A percentile compares a stretch with the other conserved stretches of the same genome.
Evolutionary conservation across 2,888 invertebrate genomes (phyloP).

Genomic region (Pilophorus perplexus): DNA sequence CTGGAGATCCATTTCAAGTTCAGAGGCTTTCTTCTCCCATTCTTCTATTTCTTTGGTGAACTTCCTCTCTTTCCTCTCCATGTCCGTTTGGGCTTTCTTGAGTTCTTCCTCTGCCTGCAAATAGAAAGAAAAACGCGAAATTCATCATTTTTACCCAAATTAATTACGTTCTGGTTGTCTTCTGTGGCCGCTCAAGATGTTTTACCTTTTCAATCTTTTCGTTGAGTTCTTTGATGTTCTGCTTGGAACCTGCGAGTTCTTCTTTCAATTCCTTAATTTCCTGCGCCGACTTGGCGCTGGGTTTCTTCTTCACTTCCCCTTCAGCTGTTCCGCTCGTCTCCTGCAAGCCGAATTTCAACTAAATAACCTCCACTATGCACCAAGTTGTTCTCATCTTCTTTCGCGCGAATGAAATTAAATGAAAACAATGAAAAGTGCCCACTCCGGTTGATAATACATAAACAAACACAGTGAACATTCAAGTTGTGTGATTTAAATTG

Average conservation of each 20-base stretch:
- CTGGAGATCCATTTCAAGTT: slow-evolving; percentile 62
- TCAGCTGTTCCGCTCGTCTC: slow-evolving; percentile 10
- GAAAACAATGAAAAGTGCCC: too few relatives aligned
- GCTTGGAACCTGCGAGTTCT: slow-evolving; percentile 52
- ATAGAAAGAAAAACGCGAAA: not conserved
- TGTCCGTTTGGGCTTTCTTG: slow-evolving; percentile 61
- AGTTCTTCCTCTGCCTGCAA: slow-evolving; percentile 57
- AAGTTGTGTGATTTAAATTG: too few relatives aligned
- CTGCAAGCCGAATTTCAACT: too few relatives aligned
- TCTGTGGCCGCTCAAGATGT: slow-evolving; percentile 47
- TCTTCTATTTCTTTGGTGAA: slow-evolving; percentile 60
- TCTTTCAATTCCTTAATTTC: slow-evolving; percentile 49
- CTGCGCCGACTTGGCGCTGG: slow-evolving; percentile 49
- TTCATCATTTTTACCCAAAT: not conserved
- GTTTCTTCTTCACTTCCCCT: slow-evolving; percentile 27
- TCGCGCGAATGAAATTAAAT: too few relatives aligned
- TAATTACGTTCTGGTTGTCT: too few relatives aligned
- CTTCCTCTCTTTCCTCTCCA: slow-evolving; percentile 52
- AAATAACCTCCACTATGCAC: too few relatives aligned
- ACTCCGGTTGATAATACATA: too few relatives aligned
- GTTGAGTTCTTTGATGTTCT: slow-evolving; percentile 51
- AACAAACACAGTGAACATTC: too few relatives aligned
- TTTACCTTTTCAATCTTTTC: slow-evolving; percentile 54
- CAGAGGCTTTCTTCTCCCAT: slow-evolving; percentile 63
- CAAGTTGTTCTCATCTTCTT: too few relatives aligned